Percentiles rank a stretch among this genome's conserved stretches.
These are phyloP conservation scores for Chrysolina haemoptera DNA, from an alignment of 2,888 invertebrate species.

Conservation along the genomic window DNA sequence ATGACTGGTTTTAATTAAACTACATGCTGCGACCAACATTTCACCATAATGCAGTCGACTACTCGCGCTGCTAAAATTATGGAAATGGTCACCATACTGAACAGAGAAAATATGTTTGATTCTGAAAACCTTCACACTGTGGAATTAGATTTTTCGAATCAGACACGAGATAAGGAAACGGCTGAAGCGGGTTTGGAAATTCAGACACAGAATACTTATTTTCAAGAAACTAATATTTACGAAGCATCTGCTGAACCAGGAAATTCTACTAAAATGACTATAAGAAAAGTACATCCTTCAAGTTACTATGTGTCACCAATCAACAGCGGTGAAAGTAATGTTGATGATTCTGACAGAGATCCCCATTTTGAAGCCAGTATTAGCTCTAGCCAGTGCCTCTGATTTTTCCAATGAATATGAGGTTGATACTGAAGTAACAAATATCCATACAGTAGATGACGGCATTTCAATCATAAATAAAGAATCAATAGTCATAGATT, in stretches of 20 bases:
- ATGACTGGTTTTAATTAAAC: too few species aligned
- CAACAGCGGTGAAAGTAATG: conserved; percentile 10
- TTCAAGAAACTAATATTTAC: conserved; percentile 11
- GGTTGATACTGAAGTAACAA: conserved; percentile 5
- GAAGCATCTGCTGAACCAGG: not conserved
- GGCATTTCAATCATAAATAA: not conserved
- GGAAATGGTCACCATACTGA: conserved; percentile 4
- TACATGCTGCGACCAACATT: too few species aligned
- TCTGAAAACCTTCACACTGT: conserved; percentile 8
- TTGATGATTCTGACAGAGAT: conserved; percentile 3
- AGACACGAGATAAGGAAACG: not conserved
- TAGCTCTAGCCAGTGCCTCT: conserved; percentile 7
- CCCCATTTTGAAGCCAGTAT: conserved; percentile 1
- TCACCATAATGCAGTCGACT: not conserved
- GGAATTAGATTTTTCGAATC: conserved; percentile 10
- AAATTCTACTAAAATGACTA: conserved; percentile 8
- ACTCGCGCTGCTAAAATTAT: conserved; percentile 1
- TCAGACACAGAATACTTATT: not conserved
- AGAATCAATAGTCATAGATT: not conserved
- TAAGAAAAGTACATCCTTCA: conserved; percentile 11
- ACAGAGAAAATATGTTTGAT: conserved; percentile 9
- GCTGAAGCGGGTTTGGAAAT: conserved; percentile 7
- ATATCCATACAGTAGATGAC: conserved; percentile 5
- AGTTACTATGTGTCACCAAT: conserved; percentile 4
- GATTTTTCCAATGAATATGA: conserved; percentile 8